Evolutionary conservation across 2,113 vertebrate genomes (phyloP).

Genomic region (Chionis minor): DNA sequence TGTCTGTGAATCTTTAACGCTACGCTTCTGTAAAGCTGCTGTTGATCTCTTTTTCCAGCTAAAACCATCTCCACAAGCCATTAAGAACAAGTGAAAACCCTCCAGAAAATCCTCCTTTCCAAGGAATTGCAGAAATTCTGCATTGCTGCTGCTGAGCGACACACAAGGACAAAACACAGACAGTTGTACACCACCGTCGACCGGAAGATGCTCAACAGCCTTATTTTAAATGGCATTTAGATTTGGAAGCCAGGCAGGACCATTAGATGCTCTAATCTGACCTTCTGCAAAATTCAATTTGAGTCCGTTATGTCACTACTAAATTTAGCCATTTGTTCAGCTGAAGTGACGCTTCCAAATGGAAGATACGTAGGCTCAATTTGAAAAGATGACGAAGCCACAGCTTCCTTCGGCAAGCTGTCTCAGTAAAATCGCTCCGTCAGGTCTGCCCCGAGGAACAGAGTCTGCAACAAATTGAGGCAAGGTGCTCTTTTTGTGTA

Average conservation of each 20-base stretch:
- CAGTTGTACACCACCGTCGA: background rate
- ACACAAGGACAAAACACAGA: background rate
- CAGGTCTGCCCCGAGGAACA: fast-evolving
- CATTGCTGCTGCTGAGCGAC: background rate
- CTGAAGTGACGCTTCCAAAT: background rate
- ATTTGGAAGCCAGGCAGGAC: background rate
- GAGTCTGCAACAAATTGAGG: background rate
- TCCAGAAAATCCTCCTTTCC: background rate
- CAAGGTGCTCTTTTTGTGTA: background rate
- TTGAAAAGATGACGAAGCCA: background rate
- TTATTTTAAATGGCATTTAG: background rate
- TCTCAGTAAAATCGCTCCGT: background rate
- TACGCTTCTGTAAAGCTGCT: background rate
- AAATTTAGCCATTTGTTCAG: background rate
- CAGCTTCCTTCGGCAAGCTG: background rate
- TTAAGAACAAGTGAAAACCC: background rate
- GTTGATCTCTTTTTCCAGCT: background rate
- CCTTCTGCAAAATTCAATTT: background rate
- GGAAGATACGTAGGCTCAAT: background rate
- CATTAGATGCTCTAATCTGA: background rate
- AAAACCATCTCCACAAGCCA: background rate
- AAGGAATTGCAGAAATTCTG: background rate
- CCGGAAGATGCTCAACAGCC: background rate
- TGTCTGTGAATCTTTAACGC: background rate
- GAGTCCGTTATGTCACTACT: background rate